A percentile compares a stretch with the other conserved stretches of the same genome.
Evolutionary conservation across 1,140 invertebrate genomes (phyloP).

Genomic region (Trissolcus basalis): DNA sequence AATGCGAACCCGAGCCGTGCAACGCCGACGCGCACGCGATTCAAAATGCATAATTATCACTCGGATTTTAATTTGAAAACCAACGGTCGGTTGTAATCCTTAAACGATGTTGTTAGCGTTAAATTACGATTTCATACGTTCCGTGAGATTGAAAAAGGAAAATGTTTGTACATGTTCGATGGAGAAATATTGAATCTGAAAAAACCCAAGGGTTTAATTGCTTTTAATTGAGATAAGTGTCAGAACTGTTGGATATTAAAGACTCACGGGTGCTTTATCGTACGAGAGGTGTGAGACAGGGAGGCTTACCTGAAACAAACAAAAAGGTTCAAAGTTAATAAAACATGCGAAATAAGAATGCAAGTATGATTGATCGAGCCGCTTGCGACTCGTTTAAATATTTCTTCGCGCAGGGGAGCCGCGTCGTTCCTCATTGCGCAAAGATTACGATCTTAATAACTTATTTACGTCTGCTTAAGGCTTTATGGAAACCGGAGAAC

Average conservation of each 20-base stretch:
- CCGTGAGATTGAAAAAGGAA: too few relatives aligned
- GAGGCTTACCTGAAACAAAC: constrained; percentile 68
- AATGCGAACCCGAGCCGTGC: constrained; percentile 27
- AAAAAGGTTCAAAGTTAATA: constrained; percentile 33
- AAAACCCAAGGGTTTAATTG: too few relatives aligned
- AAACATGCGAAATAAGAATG: constrained; percentile 37
- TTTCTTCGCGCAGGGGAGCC: constrained; percentile 51
- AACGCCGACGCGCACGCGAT: constrained; percentile 18
- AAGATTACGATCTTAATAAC: constrained; percentile 68
- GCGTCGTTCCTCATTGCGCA: constrained; percentile 45
- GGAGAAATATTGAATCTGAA: too few relatives aligned
- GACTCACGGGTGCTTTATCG: constrained; percentile 8
- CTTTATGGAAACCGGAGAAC: constrained; percentile 61
- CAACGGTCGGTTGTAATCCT: constrained; percentile 16
- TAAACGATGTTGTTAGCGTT: constrained; percentile 10
- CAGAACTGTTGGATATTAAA: too few relatives aligned
- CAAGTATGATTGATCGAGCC: constrained; percentile 46
- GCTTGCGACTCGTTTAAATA: constrained; percentile 52
- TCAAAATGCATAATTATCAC: constrained; percentile 19
- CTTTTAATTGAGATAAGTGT: too few relatives aligned
- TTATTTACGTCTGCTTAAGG: constrained; percentile 60
- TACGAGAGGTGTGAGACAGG: background rate
- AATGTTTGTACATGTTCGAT: too few relatives aligned
- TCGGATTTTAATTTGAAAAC: background rate
- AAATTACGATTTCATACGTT: too few relatives aligned